Conservation (phyloP, 2,113 vertebrate species). For the Triplophysa dalaica region DNA sequence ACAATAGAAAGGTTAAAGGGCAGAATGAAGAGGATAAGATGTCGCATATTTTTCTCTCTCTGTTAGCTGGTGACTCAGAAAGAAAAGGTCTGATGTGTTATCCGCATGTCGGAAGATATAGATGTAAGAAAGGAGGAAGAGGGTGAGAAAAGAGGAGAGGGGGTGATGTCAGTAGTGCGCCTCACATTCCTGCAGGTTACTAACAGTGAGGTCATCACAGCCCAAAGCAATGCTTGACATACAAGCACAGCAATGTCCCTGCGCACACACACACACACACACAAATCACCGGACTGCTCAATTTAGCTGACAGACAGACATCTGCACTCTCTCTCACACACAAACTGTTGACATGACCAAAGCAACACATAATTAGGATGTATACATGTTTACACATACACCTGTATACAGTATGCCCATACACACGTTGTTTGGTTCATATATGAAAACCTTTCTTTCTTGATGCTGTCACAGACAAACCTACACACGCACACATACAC, state of each 20-base stretch:
- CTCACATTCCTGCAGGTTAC: conserved; percentile 48
- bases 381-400: neutral
- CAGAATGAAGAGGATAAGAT: neutral
- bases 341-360: neutral
- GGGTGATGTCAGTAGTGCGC: conserved; percentile 56
- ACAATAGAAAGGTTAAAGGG: neutral
- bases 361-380: neutral
- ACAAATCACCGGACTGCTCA: neutral
- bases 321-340: conserved; percentile 2
- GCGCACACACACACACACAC: conserved; percentile 24
- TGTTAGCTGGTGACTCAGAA: conserved; percentile 16
- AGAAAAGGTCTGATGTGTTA: conserved; percentile 21
- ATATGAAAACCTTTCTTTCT: conserved; percentile 16
- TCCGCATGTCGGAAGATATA: conserved; percentile 26
- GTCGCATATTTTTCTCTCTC: neutral
- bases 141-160: conserved; percentile 57
- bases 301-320: neutral
- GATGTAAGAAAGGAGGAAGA: conserved; percentile 27
- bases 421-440: conserved; percentile 12
- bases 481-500: conserved; percentile 9
- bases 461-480: neutral
- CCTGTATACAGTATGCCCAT: conserved; percentile 14
- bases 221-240: conserved; percentile 45
- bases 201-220: conserved; percentile 48
- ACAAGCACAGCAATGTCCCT: conserved; percentile 41